Percentiles rank a stretch among this genome's conserved stretches.
Evolutionary conservation across 2,888 invertebrate genomes (phyloP).

Genomic region (Nomada fabriciana): DNA sequence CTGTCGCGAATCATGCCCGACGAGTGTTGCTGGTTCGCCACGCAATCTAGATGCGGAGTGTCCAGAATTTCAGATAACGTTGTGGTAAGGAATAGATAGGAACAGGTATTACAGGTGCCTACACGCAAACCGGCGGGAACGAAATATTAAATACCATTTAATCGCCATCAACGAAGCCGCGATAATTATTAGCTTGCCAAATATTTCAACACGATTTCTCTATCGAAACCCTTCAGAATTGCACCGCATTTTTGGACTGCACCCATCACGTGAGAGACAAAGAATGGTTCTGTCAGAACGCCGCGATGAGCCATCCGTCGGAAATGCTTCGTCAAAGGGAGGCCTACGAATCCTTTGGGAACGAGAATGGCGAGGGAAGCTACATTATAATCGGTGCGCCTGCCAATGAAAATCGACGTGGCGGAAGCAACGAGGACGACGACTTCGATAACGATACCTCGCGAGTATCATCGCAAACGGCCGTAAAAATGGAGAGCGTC

Average conservation of each 20-base stretch:
- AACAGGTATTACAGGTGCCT: too few relatives aligned
- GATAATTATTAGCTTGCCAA: background rate
- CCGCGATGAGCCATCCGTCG: slow-evolving; percentile 28
- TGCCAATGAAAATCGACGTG: background rate
- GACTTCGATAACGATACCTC: slow-evolving; percentile 4
- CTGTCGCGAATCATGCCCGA: slow-evolving; percentile 71
- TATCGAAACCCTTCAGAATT: slow-evolving; percentile 68
- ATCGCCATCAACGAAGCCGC: background rate
- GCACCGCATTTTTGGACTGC: slow-evolving; percentile 73
- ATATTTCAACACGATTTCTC: background rate
- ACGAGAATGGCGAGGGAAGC: slow-evolving; percentile 31
- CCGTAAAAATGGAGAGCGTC: slow-evolving; percentile 18
- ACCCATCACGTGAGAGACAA: slow-evolving; percentile 68
- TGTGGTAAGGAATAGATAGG: slow-evolving; percentile 47
- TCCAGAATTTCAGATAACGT: slow-evolving; percentile 53
- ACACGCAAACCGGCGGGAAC: too few relatives aligned
- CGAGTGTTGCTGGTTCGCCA: slow-evolving; percentile 76
- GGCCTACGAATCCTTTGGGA: slow-evolving; percentile 25
- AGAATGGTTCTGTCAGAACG: slow-evolving; percentile 69
- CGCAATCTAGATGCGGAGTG: slow-evolving; percentile 43
- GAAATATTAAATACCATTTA: background rate
- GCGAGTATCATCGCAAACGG: background rate
- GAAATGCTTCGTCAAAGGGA: slow-evolving; percentile 45
- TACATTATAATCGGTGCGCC: slow-evolving; percentile 45
- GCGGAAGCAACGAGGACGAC: background rate